Conservation (phyloP, 1,140 invertebrate genomes). For the Pogonomyrmex californicus region DNA sequence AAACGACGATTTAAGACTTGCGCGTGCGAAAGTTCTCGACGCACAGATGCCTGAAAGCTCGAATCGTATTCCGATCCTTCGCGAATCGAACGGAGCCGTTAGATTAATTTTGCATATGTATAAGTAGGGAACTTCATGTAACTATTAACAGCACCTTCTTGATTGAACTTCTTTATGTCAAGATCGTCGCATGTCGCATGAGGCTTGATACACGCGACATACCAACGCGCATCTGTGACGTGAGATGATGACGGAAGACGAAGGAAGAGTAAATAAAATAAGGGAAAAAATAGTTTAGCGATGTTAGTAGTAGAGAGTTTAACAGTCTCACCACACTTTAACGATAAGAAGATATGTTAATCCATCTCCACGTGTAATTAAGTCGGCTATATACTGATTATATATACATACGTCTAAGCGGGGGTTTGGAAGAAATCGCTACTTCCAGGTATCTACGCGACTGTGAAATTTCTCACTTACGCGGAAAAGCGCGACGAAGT, state of each 20-base stretch:
- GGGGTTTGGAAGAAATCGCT: not conserved
- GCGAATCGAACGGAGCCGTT: not conserved
- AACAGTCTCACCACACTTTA: slow-evolving; percentile 23
- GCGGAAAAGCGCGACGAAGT: not conserved
- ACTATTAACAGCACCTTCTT: not conserved
- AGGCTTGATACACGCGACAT: slow-evolving; percentile 5
- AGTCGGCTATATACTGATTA: not conserved
- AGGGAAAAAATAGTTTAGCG: not conserved
- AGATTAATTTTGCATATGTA: not conserved
- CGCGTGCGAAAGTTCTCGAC: slow-evolving; percentile 41
- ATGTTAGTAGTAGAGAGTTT: not conserved
- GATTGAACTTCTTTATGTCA: not conserved
- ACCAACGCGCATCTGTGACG: not conserved
- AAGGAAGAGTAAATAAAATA: slow-evolving; percentile 8
- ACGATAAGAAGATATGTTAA: slow-evolving; percentile 26
- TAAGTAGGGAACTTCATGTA: not conserved
- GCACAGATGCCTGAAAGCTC: slow-evolving; percentile 3
- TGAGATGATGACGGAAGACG: not conserved
- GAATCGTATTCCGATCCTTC: slow-evolving; percentile 29
- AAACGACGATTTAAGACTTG: slow-evolving; percentile 35
- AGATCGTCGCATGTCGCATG: not conserved
- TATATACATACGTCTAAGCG: slow-evolving; percentile 14
- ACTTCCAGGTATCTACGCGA: slow-evolving; percentile 30
- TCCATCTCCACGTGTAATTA: slow-evolving; percentile 25
- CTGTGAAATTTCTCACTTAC: slow-evolving; percentile 3